phyloP scores from a whole-genome alignment of 2,888 invertebrate genomes.

The Cephus runcator region DNA sequence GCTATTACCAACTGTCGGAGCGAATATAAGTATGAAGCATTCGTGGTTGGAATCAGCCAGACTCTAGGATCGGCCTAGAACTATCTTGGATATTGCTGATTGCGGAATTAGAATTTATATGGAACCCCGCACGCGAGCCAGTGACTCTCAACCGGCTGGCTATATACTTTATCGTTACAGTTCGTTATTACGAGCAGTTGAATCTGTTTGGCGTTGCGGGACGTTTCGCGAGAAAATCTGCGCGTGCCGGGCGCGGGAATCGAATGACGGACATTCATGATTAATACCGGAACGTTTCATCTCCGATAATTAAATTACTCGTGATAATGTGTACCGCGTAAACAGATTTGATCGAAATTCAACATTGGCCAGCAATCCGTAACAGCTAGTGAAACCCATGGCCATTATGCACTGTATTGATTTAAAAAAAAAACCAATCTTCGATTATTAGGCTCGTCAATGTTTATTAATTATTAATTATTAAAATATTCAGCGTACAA shows the following conservation, averaged over 20 bases:
- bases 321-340: background rate
- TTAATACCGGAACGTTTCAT: background rate
- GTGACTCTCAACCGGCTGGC: constrained; percentile 49
- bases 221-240: background rate
- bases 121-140: constrained; percentile 63
- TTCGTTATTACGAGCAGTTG: constrained; percentile 2
- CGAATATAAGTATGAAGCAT: constrained; percentile 19
- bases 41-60: constrained; percentile 58
- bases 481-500: background rate
- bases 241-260: background rate
- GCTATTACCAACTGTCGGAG: constrained; percentile 54
- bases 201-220: background rate
- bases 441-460: background rate
- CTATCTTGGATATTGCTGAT: constrained; percentile 64
- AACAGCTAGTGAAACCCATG: background rate
- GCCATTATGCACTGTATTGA: background rate
- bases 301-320: constrained; percentile 3
- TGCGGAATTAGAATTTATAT: constrained; percentile 66
- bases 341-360: background rate
- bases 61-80: constrained; percentile 59
- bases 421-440: background rate
- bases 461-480: background rate
- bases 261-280: background rate
- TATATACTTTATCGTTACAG: background rate
- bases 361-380: background rate